phyloP scores from a whole-genome alignment of 2,113 vertebrate genomes.

The Gymnorhina tibicen region DNA sequence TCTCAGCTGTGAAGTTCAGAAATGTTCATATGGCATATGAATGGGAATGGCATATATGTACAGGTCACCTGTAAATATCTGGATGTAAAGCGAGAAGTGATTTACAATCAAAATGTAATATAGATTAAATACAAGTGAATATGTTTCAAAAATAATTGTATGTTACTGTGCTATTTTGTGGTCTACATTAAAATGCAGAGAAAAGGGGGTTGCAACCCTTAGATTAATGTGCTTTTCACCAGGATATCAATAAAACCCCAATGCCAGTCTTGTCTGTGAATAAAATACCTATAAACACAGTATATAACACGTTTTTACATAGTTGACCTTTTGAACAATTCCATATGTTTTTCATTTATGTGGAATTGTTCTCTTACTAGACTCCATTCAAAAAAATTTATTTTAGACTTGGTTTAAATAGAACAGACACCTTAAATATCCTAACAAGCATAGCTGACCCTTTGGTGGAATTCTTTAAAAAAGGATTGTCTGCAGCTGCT shows the following conservation, averaged over 20 bases:
- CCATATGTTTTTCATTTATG: conserved; percentile 71
- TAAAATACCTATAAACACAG: conserved; percentile 63
- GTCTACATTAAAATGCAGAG: background rate
- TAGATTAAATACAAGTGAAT: background rate
- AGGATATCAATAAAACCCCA: conserved; percentile 54
- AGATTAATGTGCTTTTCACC: background rate
- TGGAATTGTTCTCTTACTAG: conserved; percentile 60
- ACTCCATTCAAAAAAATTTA: conserved; percentile 28
- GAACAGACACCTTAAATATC: conserved; percentile 70
- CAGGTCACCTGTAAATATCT: background rate
- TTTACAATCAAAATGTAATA: background rate
- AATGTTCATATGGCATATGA: background rate
- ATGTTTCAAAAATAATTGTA: background rate
- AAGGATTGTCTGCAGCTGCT: conserved; percentile 9
- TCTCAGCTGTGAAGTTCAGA: background rate
- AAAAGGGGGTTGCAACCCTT: background rate
- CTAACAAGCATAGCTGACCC: conserved; percentile 64
- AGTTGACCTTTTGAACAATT: conserved; percentile 64
- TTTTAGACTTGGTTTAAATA: conserved; percentile 62
- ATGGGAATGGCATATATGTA: background rate
- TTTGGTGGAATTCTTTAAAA: conserved; percentile 40
- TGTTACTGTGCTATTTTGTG: background rate
- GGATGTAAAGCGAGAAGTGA: background rate
- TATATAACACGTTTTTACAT: conserved; percentile 64
- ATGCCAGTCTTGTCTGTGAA: conserved; percentile 44